These are phyloP conservation scores for Sitodiplosis mosellana DNA, from an alignment of 1,140 invertebrate genomes.

Conservation along the genomic window DNA sequence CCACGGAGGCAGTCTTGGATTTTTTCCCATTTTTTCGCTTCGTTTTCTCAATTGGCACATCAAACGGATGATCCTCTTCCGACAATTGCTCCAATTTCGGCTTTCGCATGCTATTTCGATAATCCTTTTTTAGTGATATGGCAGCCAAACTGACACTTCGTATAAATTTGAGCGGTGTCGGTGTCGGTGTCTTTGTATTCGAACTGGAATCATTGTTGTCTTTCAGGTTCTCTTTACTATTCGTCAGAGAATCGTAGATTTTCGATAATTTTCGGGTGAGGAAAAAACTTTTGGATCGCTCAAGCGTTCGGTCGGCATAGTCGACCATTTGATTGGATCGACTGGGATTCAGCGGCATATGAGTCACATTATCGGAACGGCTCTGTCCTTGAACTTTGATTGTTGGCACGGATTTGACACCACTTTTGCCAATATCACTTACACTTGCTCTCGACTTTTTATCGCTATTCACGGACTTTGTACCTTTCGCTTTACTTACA, in stretches of 20 bases:
- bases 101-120: constrained; percentile 19
- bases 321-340: no score
- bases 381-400: no score
- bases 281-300: constrained; percentile 19
- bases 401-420: no score
- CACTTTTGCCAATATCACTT: no score
- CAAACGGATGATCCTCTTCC: constrained; percentile 15
- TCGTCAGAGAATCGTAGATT: constrained; percentile 17
- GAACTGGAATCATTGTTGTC: not conserved
- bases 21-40: constrained; percentile 7
- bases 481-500: no score
- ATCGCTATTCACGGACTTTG: no score
- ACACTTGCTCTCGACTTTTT: no score
- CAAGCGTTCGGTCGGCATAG: constrained; percentile 12
- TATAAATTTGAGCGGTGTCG: constrained; percentile 15
- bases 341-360: no score
- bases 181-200: not conserved
- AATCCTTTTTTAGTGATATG: constrained; percentile 17
- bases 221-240: constrained; percentile 18
- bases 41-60: constrained; percentile 7
- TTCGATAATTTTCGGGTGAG: constrained; percentile 16
- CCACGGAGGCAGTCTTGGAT: constrained; percentile 15
- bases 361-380: no score
- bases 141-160: constrained; percentile 18
- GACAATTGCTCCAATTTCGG: constrained; percentile 21